Conservation (phyloP, 2,888 invertebrate genomes). For the Ochropacha duplaris region DNA sequence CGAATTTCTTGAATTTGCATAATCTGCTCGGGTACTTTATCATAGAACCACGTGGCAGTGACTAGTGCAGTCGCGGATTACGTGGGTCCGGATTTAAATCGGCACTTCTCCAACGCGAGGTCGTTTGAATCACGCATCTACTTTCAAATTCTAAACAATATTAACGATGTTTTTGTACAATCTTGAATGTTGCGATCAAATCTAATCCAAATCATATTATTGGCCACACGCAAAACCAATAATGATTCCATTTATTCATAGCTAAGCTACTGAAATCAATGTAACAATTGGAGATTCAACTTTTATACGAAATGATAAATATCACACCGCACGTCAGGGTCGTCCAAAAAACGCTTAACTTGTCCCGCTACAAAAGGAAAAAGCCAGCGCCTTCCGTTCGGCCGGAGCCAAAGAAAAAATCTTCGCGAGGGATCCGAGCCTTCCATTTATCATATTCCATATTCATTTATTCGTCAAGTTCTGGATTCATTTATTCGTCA, state of each 20-base stretch:
- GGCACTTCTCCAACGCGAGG: slow-evolving; percentile 49
- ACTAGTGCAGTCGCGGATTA: slow-evolving; percentile 81
- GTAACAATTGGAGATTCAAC: slow-evolving; percentile 69
- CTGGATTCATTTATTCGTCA: slow-evolving; percentile 84
- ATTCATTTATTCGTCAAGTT: slow-evolving; percentile 84
- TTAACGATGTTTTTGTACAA: background rate
- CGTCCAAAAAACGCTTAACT: slow-evolving; percentile 82
- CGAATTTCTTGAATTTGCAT: slow-evolving; percentile 80
- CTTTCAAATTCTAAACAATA: slow-evolving; percentile 11
- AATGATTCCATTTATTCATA: slow-evolving; percentile 27
- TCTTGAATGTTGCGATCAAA: background rate
- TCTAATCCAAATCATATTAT: slow-evolving; percentile 5
- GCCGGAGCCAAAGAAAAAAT: slow-evolving; percentile 81
- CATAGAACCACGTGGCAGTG: slow-evolving; percentile 83
- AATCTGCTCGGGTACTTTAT: slow-evolving; percentile 81
- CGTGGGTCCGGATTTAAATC: slow-evolving; percentile 68
- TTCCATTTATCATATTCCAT: slow-evolving; percentile 83
- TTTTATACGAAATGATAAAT: slow-evolving; percentile 81
- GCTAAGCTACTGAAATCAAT: slow-evolving; percentile 56
- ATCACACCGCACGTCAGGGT: slow-evolving; percentile 69
- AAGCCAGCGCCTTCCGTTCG: slow-evolving; percentile 82
- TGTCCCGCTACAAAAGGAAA: slow-evolving; percentile 82
- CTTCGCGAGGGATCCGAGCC: slow-evolving; percentile 79
- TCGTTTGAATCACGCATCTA: slow-evolving; percentile 49
- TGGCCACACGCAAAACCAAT: slow-evolving; percentile 5